Evolutionary conservation across 2,797 vertebrate genomes (phyloP), one percentile per base, ranked within the genome.

Genomic region (Eidolon dupreanum): DNA sequence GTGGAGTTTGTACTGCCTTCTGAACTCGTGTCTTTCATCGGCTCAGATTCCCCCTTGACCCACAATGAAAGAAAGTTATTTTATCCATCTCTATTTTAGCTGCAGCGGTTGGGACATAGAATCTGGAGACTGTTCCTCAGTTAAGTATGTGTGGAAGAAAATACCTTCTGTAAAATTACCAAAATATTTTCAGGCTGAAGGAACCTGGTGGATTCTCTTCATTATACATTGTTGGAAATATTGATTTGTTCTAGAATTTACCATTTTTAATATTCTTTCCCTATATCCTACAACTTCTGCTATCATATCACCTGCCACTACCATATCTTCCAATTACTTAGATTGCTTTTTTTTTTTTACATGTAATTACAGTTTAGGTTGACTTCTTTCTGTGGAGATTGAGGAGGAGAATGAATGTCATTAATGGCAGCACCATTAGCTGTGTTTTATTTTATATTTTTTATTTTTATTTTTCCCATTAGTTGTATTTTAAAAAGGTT

Each of bases 301-400:
- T 82, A 90, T 55, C 43, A 15, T 20, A 71, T 82, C 57, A 85
- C 63, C 61, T 92, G 83, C 66, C 36, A 93, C 71, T 33, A 92
- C 84, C 57, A 33, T 66, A 71, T 88, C 95, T 95, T 95, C 61
- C 71, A 95, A 96, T 90, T 88, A 93, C 5, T 12, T 28, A 71
- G 78, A 92, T 17, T 93, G 55, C 24, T 55, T 55, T 57, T 57
- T 57, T 88, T 93, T 89, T 61, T 74, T 95, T 49, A 74, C 57
- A 73, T 91, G 66, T 83, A 96, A 95, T 96, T 95, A 82, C 43
- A 65, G 88, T 96, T 93, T 86, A 70, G 81, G 33, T 71, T 78
- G 73, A 79, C 89, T 94, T 28, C 57, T 93, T 91, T 92, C 73
- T 46, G 28, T 84, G 28, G 81, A 84, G 90, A 90, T 6, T 17